Conservation (phyloP, 2,113 vertebrate genomes). For the Patagioenas fasciata region DNA sequence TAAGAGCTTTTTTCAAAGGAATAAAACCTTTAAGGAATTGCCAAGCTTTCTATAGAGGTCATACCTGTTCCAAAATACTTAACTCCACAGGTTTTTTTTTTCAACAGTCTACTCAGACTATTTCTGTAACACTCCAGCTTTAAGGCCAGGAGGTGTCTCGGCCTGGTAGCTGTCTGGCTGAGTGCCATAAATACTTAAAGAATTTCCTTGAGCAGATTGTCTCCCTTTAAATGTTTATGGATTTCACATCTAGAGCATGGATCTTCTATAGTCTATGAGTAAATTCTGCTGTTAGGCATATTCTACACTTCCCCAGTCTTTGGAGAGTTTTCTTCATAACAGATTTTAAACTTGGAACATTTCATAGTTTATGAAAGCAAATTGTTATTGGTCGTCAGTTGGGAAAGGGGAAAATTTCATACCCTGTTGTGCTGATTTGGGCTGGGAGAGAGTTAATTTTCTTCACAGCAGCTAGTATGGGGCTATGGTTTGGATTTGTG, state of each 20-base stretch:
- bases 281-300: not conserved
- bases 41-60: not conserved
- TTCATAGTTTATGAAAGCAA: not conserved
- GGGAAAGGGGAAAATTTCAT: not conserved
- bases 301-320: not conserved
- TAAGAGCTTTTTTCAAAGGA: not conserved
- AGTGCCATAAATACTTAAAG: not conserved
- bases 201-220: not conserved
- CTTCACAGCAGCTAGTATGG: no score
- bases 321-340: not conserved
- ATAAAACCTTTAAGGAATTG: not conserved
- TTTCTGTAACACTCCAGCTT: not conserved
- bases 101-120: not conserved
- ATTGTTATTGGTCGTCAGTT: not conserved
- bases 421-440: not conserved
- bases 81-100: not conserved
- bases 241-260: not conserved
- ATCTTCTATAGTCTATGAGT: not conserved
- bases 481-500: no score
- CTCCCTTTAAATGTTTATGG: constrained; percentile 1
- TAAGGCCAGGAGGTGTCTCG: not conserved
- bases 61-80: not conserved
- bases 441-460: no score
- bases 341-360: not conserved
- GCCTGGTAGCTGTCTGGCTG: not conserved